phyloP scores from a whole-genome alignment of 2,113 vertebrate genomes.

The Empidonax traillii region DNA sequence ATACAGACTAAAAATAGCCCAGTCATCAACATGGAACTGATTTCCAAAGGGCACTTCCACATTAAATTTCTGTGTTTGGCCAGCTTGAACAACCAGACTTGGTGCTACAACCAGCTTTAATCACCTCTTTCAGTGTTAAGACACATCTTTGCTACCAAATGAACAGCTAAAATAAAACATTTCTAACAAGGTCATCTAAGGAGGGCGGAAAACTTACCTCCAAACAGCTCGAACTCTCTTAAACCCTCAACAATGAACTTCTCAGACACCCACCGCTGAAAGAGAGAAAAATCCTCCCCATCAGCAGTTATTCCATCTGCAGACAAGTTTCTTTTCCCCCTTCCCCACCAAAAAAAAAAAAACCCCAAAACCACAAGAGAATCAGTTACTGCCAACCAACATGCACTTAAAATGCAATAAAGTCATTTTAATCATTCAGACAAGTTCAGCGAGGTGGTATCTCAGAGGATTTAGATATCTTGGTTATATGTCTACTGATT shows the following conservation, averaged over 20 bases:
- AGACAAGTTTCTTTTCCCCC: neutral
- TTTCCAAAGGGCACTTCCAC: neutral
- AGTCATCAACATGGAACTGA: neutral
- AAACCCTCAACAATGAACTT: constrained; percentile 98
- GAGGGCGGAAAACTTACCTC: constrained; percentile 81
- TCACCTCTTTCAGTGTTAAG: neutral
- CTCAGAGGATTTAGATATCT: neutral
- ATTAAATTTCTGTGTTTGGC: neutral
- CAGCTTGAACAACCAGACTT: neutral
- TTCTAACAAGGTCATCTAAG: neutral
- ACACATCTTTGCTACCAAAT: neutral
- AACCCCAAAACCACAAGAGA: neutral
- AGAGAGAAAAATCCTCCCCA: constrained; percentile 46
- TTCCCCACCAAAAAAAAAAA: neutral
- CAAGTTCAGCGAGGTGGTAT: neutral
- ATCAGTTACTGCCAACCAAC: neutral
- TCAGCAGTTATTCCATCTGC: constrained; percentile 30
- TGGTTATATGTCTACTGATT: rapidly evolving
- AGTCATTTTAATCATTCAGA: neutral
- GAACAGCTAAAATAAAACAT: neutral
- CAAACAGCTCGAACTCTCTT: constrained; percentile 95
- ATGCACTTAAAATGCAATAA: neutral
- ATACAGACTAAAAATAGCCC: neutral
- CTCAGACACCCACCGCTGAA: constrained; percentile 97
- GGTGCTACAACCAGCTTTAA: neutral